These are phyloP conservation scores for Chrysina gloriosa DNA, from an alignment of 2,888 invertebrate species.

Conservation along the genomic window DNA sequence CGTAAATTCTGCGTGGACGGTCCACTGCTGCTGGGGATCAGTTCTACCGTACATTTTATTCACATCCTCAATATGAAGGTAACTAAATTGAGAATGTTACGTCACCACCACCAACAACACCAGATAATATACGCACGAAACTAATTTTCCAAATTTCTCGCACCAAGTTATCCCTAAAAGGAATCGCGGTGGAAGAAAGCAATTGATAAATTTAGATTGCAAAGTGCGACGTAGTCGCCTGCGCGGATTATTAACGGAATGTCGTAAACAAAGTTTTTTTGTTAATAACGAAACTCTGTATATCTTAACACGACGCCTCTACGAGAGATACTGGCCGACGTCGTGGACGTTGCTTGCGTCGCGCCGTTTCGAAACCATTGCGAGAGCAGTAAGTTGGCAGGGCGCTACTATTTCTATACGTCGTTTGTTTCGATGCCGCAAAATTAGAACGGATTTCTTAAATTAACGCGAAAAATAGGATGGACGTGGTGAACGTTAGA, in stretches of 20 bases:
- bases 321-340: conserved; percentile 32
- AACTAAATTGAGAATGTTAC: conserved; percentile 36
- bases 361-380: conserved; percentile 33
- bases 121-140: conserved; percentile 6
- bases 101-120: conserved; percentile 43
- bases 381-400: conserved; percentile 40
- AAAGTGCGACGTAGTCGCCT: conserved; percentile 6
- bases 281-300: conserved; percentile 18
- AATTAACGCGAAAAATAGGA: conserved; percentile 35
- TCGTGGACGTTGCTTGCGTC: conserved; percentile 33
- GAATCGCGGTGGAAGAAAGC: not conserved
- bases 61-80: conserved; percentile 30
- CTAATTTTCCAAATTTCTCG: conserved; percentile 13
- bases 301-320: conserved; percentile 32
- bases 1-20: conserved; percentile 76
- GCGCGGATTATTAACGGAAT: conserved; percentile 20
- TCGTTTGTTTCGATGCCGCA: conserved; percentile 40
- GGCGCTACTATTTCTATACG: conserved; percentile 39
- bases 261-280: conserved; percentile 27
- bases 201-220: not conserved
- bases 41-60: conserved; percentile 46
- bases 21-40: conserved; percentile 69
- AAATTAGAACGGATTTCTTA: conserved; percentile 40
- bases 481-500: conserved; percentile 16
- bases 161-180: not conserved